A percentile compares a stretch with the other conserved stretches of the same genome.
These are phyloP conservation scores for Acestrorhynchus altus DNA, from an alignment of 2,797 vertebrate genomes.

Conservation along the genomic window DNA sequence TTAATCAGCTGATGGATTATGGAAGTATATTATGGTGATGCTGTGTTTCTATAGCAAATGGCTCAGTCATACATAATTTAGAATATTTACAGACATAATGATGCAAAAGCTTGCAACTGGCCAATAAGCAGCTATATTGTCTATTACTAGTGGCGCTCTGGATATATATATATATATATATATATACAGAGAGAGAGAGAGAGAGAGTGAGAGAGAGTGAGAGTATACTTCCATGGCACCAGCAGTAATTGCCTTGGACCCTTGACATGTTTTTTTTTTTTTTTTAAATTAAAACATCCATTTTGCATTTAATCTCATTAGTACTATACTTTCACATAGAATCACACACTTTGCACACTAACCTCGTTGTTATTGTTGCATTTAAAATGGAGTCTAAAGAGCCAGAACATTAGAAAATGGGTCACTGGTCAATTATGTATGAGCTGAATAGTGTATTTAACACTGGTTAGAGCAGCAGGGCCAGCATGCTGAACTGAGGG, in stretches of 20 bases:
- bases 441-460: neutral
- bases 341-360: neutral
- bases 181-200: too few species aligned
- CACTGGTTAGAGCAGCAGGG: neutral
- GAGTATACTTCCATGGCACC: too few species aligned
- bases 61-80: neutral
- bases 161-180: too few species aligned
- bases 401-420: neutral
- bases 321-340: neutral
- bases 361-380: neutral
- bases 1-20: conserved; percentile 18
- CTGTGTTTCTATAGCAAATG: neutral
- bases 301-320: neutral
- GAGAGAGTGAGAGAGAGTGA: too few species aligned
- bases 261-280: neutral
- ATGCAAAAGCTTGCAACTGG: neutral
- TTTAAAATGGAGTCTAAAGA: neutral
- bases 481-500: neutral
- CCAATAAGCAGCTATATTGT: neutral
- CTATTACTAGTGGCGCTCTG: neutral
- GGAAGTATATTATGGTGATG: neutral
- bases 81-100: neutral
- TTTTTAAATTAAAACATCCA: neutral
- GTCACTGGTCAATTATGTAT: neutral
- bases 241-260: too few species aligned